Conservation (phyloP, 2,113 vertebrate species). For the Amblyornis subalaris region DNA sequence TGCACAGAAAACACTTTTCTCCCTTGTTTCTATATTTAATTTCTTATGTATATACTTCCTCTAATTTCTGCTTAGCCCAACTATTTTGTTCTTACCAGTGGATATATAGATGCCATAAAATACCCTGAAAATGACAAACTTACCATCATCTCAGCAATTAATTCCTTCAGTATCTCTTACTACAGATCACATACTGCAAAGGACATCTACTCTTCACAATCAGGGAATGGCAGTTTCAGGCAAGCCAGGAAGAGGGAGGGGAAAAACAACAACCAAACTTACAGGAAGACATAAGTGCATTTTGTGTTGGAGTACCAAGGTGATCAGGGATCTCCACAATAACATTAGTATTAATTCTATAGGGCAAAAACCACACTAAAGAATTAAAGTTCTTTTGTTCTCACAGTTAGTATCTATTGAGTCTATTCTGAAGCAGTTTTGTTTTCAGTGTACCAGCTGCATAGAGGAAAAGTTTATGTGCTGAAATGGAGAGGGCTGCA, state of each 20-base stretch:
- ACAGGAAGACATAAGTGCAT: background rate
- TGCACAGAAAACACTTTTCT: background rate
- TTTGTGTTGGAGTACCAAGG: background rate
- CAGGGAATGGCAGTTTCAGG: background rate
- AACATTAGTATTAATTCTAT: background rate
- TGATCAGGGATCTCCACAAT: background rate
- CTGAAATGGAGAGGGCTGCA: constrained; percentile 31
- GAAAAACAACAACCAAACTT: background rate
- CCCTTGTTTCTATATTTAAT: background rate
- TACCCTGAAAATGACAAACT: background rate
- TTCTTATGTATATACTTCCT: background rate
- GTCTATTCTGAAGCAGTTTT: background rate
- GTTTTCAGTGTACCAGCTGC: background rate
- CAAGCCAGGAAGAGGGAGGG: background rate
- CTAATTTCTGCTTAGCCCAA: background rate
- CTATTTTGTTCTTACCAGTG: background rate
- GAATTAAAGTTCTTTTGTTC: background rate
- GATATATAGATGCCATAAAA: background rate
- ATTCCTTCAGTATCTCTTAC: background rate
- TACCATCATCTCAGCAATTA: no score
- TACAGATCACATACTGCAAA: background rate
- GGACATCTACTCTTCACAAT: background rate
- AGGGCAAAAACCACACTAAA: background rate
- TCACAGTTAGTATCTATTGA: background rate
- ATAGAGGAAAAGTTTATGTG: background rate